Conservation (phyloP, 53 echinoderm and acorn worm species). For the Hippasteria phrygiana region DNA sequence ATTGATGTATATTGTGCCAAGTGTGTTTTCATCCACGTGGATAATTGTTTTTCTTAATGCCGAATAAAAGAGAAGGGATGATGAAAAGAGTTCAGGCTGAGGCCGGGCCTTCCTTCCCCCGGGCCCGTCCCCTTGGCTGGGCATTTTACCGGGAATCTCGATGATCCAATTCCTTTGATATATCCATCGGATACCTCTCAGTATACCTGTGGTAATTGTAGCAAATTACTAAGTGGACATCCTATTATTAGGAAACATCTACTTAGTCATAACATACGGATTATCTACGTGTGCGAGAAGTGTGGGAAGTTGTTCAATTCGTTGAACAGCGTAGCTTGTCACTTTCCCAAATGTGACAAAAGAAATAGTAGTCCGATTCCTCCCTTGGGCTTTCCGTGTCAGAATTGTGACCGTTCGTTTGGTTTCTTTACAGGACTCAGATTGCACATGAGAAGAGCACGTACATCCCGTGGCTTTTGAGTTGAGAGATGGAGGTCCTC, state of each 20-base stretch:
- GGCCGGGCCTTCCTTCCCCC: too few species aligned
- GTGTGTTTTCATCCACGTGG: too few species aligned
- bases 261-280: not conserved
- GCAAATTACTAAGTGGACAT: not conserved
- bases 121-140: too few species aligned
- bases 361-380: not conserved
- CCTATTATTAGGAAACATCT: constrained; percentile 6
- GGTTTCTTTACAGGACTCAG: not conserved
- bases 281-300: not conserved
- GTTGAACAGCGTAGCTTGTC: not conserved
- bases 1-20: too few species aligned
- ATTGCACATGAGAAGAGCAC: not conserved
- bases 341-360: not conserved
- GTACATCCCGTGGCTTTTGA: not conserved
- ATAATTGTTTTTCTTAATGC: too few species aligned
- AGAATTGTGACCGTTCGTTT: not conserved
- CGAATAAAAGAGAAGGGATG: too few species aligned
- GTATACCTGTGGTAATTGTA: not conserved
- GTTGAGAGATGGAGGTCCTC: not conserved
- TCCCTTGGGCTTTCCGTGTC: not conserved
- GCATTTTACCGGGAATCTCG: too few species aligned
- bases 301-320: not conserved
- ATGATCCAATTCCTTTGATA: too few species aligned
- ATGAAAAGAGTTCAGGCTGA: too few species aligned
- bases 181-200: not conserved